Conservation (phyloP, 2,797 vertebrate species). For the Sphaeramia orbicularis region DNA sequence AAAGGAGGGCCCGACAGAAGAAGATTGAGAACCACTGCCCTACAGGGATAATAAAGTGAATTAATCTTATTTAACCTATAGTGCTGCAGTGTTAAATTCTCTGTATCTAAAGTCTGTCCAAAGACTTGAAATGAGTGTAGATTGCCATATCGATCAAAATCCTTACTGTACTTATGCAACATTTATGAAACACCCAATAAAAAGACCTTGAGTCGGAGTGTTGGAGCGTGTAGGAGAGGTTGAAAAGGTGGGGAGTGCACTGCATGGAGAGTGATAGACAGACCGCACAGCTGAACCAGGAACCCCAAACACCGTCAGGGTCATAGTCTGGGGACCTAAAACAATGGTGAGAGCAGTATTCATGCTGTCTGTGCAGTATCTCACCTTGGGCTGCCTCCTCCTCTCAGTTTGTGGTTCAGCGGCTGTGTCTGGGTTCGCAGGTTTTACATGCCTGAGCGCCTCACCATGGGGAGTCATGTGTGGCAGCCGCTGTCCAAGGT, state of each 20-base stretch:
- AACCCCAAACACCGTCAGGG: constrained; percentile 10
- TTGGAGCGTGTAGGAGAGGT: constrained; percentile 15
- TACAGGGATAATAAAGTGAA: too few relatives aligned
- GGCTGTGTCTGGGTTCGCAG: constrained; percentile 12
- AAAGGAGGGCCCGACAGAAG: too few relatives aligned
- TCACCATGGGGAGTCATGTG: constrained; percentile 25
- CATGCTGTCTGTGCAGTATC: constrained; percentile 14
- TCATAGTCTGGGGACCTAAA: constrained; percentile 4
- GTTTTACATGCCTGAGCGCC: constrained; percentile 22
- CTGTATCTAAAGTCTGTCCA: too few relatives aligned
- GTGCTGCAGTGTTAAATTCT: too few relatives aligned
- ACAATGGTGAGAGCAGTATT: constrained; percentile 14
- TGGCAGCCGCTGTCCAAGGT: constrained; percentile 32
- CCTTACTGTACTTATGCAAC: neutral
- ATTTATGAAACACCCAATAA: neutral
- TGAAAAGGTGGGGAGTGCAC: too few relatives aligned
- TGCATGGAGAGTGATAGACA: constrained; percentile 34
- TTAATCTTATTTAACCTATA: too few relatives aligned
- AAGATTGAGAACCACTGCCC: too few relatives aligned
- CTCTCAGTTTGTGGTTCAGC: constrained; percentile 24
- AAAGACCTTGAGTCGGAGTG: constrained; percentile 15
- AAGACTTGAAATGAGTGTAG: too few relatives aligned
- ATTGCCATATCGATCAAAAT: too few relatives aligned
- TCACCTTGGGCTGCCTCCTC: constrained; percentile 43
- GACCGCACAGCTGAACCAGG: constrained; percentile 37